These are phyloP conservation scores for Craterocephalus amniculus DNA, from an alignment of 2,797 vertebrate genomes.

Conservation along the genomic window DNA sequence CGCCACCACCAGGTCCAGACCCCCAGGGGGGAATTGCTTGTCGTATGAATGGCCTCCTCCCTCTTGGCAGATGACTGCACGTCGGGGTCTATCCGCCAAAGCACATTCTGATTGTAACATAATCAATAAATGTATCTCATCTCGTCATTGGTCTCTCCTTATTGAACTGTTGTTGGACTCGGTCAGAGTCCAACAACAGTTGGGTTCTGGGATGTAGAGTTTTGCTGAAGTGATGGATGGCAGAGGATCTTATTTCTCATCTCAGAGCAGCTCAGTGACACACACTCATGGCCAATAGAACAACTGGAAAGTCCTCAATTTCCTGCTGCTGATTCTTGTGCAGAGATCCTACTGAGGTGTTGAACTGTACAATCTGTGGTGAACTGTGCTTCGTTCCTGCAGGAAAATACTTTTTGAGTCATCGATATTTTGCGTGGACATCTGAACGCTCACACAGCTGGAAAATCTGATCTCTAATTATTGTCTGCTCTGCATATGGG, in stretches of 20 bases:
- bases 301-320: slow-evolving; percentile 41
- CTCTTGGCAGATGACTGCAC: too few relatives aligned
- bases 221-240: slow-evolving; percentile 59
- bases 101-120: too few relatives aligned
- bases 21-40: too few relatives aligned
- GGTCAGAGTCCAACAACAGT: too few relatives aligned
- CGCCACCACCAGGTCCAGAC: too few relatives aligned
- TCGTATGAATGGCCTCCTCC: too few relatives aligned
- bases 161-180: slow-evolving; percentile 41
- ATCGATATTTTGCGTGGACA: too few relatives aligned
- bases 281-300: slow-evolving; percentile 53
- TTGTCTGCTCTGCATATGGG: neutral
- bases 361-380: slow-evolving; percentile 20
- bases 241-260: slow-evolving; percentile 46
- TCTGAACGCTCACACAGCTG: too few relatives aligned
- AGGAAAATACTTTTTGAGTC: too few relatives aligned
- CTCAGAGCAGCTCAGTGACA: slow-evolving; percentile 28
- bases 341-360: slow-evolving; percentile 14
- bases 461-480: neutral
- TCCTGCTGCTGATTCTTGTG: slow-evolving; percentile 59
- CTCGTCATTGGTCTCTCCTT: too few relatives aligned
- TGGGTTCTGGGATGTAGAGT: slow-evolving; percentile 50
- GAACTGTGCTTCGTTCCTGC: neutral
- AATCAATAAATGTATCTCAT: too few relatives aligned
- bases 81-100: too few relatives aligned